Percentiles rank a stretch among this genome's conserved stretches.
Conservation (phyloP, 1,140 invertebrate genomes). For the Eciton burchellii region DNA sequence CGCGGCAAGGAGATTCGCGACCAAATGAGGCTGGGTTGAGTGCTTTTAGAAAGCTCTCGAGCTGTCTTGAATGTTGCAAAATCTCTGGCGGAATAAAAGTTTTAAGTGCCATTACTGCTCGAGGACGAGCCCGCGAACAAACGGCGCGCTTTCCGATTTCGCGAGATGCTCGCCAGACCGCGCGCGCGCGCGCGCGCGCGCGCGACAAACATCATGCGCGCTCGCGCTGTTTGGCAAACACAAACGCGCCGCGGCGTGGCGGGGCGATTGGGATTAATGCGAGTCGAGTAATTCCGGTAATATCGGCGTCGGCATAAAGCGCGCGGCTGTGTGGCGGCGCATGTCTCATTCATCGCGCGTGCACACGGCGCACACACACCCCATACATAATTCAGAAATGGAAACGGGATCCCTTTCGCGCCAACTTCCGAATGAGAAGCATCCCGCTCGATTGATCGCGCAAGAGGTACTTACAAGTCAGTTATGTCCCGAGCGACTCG, state of each 20-base stretch:
- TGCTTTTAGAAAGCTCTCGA: slow-evolving; percentile 48
- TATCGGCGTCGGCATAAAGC: slow-evolving; percentile 31
- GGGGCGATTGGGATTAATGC: slow-evolving; percentile 18
- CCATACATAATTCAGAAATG: slow-evolving; percentile 50
- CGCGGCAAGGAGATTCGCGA: slow-evolving; percentile 22
- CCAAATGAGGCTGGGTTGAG: slow-evolving; percentile 37
- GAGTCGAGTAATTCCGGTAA: slow-evolving; percentile 22
- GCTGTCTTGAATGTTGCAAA: slow-evolving; percentile 22
- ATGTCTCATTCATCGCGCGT: slow-evolving; percentile 51
- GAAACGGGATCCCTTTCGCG: slow-evolving; percentile 33
- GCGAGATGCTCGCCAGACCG: slow-evolving; percentile 7
- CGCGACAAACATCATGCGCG: not conserved
- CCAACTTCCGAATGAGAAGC: slow-evolving; percentile 29
- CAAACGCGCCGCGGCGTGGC: not conserved
- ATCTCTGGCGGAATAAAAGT: slow-evolving; percentile 23
- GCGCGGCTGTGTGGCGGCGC: not conserved
- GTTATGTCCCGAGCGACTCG: not conserved
- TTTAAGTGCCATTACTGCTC: slow-evolving; percentile 1
- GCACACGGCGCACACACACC: slow-evolving; percentile 18
- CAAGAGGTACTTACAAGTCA: slow-evolving; percentile 48
- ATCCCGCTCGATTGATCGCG: slow-evolving; percentile 49
- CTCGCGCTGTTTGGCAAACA: slow-evolving; percentile 1
- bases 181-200: not conserved
- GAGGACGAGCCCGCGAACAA: not conserved
- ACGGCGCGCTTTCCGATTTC: not conserved